Base-by-base conservation (phyloP, 2,797 vertebrate genomes). In the Syngnathus acus region DNA sequence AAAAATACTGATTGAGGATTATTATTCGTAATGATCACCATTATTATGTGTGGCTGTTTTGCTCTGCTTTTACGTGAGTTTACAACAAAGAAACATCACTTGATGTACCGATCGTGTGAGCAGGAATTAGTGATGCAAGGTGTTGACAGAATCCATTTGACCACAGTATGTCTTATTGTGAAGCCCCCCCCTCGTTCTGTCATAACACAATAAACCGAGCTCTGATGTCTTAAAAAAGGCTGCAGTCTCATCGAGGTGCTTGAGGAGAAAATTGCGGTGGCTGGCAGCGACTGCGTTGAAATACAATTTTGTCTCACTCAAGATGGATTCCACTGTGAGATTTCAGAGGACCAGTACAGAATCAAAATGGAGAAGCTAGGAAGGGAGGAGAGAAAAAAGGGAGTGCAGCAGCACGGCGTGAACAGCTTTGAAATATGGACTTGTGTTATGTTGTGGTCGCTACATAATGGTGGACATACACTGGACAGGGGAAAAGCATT, bases 361-460 rank as follows among this genome's bases (percentile, higher is more conserved):
- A 87, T 88, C 88, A 90, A 88, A 89, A 89, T 87, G 87, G 87
- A 89, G 89, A 89, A 86, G 81, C 78, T 72, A 70, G 82, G 86
- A 32, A 76, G 80, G 77, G 81, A 85, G 81, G 79, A 83, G 78
- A 82, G 75, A 79, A 69, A 66, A 71, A 73, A 68, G 66, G 42
- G 65, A 76, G 72, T 48, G 67, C 77, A 57, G 70, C 74, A 63
- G 68, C 63, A 58, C 79, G 67, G 64, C 73, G 62, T 84, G 82
- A 79, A 82, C 79, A 79, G 80, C 73, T 77, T 73, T 62, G 37
- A 63, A 75, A 58, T 39, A 74, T 63, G 73, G 72, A 26, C 42
- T 60, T 75, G 67, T 53, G 68, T 79, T 73, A 69, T 74, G 61
- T 75, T 77, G 69, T 69, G 58, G 68, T 43, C 68, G 68, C 47